Evolutionary conservation across 1,140 invertebrate species (phyloP).

Genomic region (Propsilocerus akamusi): DNA sequence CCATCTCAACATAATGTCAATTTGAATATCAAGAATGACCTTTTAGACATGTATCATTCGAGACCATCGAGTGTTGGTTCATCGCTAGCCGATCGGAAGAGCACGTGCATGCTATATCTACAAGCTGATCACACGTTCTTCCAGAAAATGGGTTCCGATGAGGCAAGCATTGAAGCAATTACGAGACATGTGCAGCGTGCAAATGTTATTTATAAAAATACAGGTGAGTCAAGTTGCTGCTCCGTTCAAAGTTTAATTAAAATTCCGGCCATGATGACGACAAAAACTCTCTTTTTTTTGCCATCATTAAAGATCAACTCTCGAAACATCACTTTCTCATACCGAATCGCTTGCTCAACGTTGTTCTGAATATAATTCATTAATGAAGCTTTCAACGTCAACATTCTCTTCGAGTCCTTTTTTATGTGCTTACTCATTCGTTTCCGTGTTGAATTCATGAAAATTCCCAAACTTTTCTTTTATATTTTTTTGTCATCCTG

Average conservation of each 20-base stretch:
- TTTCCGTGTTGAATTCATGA: too few relatives aligned
- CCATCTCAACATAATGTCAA: neutral
- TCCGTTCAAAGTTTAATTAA: neutral
- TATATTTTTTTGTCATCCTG: too few relatives aligned
- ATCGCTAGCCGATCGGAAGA: constrained; percentile 35
- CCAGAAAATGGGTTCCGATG: constrained; percentile 77
- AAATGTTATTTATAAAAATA: constrained; percentile 78
- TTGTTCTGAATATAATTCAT: too few relatives aligned
- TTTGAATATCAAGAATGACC: constrained; percentile 25
- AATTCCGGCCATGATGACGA: neutral
- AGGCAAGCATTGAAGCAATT: constrained; percentile 89
- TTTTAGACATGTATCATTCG: constrained; percentile 27
- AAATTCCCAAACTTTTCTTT: too few relatives aligned
- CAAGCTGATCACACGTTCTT: constrained; percentile 92
- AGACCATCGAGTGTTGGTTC: constrained; percentile 28
- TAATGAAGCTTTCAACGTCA: too few relatives aligned
- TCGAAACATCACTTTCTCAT: too few relatives aligned
- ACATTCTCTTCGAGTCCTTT: too few relatives aligned
- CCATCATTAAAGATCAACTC: neutral
- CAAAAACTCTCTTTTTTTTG: neutral
- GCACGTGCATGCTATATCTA: constrained; percentile 78
- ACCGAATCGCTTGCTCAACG: too few relatives aligned
- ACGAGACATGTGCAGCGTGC: constrained; percentile 85
- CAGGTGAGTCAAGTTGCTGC: constrained; percentile 40
- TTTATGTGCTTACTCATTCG: too few relatives aligned